Base-by-base conservation (phyloP, 2,113 vertebrate genomes). In the Laterallus jamaicensis region DNA sequence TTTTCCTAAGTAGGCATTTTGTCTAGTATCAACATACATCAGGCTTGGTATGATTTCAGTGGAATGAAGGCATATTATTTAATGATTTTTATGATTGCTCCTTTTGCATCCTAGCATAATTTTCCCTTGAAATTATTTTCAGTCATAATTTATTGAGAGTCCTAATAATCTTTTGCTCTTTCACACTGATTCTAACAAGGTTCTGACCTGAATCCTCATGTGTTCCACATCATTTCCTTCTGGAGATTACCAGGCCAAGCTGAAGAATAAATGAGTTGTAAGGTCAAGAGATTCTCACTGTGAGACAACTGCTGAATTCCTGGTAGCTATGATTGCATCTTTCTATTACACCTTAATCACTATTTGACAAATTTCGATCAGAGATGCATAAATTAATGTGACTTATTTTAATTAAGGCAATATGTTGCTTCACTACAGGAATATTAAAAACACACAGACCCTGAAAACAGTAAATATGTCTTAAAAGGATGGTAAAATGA, bases 231-330 rank as follows among this genome's bases (percentile, higher is more conserved):
- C 77, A 97, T 97, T 98, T 97, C 84, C 82, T 97, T 79, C 92
- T 93, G 93, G 88, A 97, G 96, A 97, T 97, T 97, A 96, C 77
- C 74, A 95, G 96, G 94, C 90, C 97, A 95, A 85, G 70, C 40
- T 1, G 16, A 97, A 95, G 94, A 97, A 86, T 95, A 97, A 96
- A 96, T 95, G 96, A 97, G 92, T 97, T 96, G 92, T 96, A 97
- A 97, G 97, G 97, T 97, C 97, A 98, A 97, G 95, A 96, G 96
- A 93, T 96, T 93, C 96, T 97, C 17, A 88, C 93, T 91, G 96
- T 92, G 92, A 95, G 90, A 96, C 96, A 97, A 97, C 96, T 92
- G 91, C 91, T 96, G 78, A 97, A 97, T 94, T 97, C 88, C 86
- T 96, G 85, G 95, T 97, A 92, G 78, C 66, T 95, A 42, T 97